Evolutionary conservation across 1,140 invertebrate genomes (phyloP).

Genomic region (Achroia grisella): DNA sequence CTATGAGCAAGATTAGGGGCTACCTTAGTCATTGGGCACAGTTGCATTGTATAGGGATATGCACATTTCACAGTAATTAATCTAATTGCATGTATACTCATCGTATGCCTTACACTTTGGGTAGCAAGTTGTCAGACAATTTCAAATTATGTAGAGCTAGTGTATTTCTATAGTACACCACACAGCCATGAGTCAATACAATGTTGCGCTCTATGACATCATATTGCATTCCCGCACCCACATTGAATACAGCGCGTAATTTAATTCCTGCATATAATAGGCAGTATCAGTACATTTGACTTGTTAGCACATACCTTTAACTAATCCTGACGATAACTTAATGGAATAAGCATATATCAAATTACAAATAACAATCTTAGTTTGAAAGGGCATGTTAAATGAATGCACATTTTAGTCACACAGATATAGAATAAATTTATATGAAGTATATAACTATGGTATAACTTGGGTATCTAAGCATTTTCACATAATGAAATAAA

Average conservation of each 20-base stretch:
- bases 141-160: neutral
- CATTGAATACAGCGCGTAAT: neutral
- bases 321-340: too few relatives aligned
- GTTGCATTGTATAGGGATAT: constrained; percentile 69
- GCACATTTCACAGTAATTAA: constrained; percentile 43
- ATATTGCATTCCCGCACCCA: constrained; percentile 11
- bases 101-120: neutral
- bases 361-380: too few relatives aligned
- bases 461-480: too few relatives aligned
- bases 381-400: too few relatives aligned
- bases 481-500: too few relatives aligned
- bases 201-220: constrained; percentile 12
- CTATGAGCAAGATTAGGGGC: constrained; percentile 35
- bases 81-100: constrained; percentile 37
- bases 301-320: too few relatives aligned
- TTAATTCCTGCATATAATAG: neutral
- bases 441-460: too few relatives aligned
- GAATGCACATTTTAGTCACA: too few relatives aligned
- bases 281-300: too few relatives aligned
- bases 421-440: too few relatives aligned
- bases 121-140: neutral
- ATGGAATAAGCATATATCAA: too few relatives aligned
- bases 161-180: constrained; percentile 10
- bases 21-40: constrained; percentile 65
- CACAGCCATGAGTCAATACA: constrained; percentile 7